These are phyloP conservation scores for Neopelma chrysocephalum DNA, from an alignment of 2,797 vertebrate species.

Conservation along the genomic window DNA sequence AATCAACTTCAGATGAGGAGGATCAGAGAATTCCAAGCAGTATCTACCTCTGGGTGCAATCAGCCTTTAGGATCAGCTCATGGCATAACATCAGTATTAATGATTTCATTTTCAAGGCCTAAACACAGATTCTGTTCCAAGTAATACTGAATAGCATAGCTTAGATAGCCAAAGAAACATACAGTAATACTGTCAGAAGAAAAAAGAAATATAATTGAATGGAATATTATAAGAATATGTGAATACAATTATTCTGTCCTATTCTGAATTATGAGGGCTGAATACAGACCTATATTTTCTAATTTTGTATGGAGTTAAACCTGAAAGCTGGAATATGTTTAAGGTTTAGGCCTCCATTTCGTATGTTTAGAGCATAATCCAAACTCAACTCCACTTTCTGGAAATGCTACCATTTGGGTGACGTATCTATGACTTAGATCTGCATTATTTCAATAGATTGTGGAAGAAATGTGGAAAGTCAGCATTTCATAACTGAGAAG, in stretches of 20 bases:
- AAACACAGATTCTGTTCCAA: background rate
- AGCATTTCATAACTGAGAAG: constrained; percentile 3
- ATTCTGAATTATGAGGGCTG: background rate
- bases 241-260: background rate
- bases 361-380: background rate
- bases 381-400: background rate
- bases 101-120: background rate
- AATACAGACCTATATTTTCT: background rate
- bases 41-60: background rate
- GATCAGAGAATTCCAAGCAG: background rate
- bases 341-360: background rate
- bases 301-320: background rate
- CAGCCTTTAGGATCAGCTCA: background rate
- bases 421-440: background rate
- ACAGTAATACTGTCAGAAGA: background rate
- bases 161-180: background rate
- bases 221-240: background rate
- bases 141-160: background rate
- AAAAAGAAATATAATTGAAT: background rate
- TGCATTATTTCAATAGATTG: background rate
- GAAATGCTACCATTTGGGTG: background rate
- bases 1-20: background rate
- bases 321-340: background rate
- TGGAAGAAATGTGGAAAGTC: background rate
- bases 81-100: background rate